phyloP scores from a whole-genome alignment of 2,113 vertebrate species.

The Macrotus californicus region DNA sequence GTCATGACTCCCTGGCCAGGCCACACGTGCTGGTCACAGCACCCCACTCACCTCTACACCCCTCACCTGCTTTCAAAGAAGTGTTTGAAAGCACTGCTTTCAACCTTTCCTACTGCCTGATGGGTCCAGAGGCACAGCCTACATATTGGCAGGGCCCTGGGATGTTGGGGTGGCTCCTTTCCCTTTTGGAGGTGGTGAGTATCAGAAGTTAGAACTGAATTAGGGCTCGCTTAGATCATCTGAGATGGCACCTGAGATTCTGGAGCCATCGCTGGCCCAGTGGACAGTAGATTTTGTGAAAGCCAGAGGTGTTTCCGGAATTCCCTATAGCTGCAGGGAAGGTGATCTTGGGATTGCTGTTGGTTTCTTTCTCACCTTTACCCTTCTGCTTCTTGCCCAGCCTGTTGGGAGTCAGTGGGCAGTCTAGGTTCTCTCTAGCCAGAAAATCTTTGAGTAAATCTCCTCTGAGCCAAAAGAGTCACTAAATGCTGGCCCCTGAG shows the following conservation, averaged over 20 bases:
- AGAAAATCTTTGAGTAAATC: not conserved
- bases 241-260: not conserved
- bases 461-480: not conserved
- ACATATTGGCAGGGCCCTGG: not conserved
- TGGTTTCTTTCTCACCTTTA: not conserved
- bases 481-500: not conserved
- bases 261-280: no score
- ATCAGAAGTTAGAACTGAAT: not conserved
- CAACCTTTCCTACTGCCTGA: no score
- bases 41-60: no score
- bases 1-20: no score
- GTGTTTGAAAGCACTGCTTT: no score
- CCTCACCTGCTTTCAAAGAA: not conserved
- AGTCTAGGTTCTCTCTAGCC: not conserved
- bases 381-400: not conserved
- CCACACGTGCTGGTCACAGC: not conserved
- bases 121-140: not conserved
- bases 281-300: not conserved
- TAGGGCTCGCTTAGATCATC: not conserved
- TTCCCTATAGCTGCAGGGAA: not conserved
- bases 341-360: not conserved
- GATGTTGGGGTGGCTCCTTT: not conserved
- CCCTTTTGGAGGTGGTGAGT: not conserved
- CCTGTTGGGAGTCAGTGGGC: not conserved
- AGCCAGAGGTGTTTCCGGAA: not conserved